A percentile compares a stretch with the other conserved stretches of the same genome.
These are phyloP conservation scores for Hydrolagus colliei DNA, from an alignment of 2,797 vertebrate species.

Conservation along the genomic window DNA sequence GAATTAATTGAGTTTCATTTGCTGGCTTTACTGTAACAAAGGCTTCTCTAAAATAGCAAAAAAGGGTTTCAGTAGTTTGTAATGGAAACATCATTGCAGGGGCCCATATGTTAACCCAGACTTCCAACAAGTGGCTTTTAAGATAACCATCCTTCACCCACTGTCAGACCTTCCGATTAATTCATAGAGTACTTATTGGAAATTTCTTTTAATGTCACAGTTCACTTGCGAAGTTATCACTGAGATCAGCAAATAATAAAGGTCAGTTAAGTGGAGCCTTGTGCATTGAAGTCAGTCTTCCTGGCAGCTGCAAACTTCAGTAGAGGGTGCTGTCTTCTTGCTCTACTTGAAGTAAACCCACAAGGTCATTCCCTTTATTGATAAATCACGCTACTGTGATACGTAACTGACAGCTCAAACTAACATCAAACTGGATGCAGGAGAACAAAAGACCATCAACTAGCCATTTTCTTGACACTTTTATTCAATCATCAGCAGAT, in stretches of 20 bases:
- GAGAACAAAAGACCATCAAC: conserved; percentile 99
- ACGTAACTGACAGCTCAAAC: conserved; percentile 99
- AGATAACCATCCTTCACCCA: not conserved
- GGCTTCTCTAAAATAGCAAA: conserved; percentile 53
- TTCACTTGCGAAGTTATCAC: conserved; percentile 74
- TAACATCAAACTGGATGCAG: conserved; percentile 99
- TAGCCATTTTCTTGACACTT: conserved; percentile 99
- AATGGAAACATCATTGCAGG: not conserved
- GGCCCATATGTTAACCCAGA: not conserved
- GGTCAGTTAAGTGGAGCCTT: conserved; percentile 49
- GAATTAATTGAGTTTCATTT: conserved; percentile 67
- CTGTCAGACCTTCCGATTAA: conserved; percentile 14
- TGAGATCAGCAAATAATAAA: conserved; percentile 76
- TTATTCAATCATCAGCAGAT: conserved; percentile 99
- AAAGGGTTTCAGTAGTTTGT: conserved; percentile 12
- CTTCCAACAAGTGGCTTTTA: conserved; percentile 7
- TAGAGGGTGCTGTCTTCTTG: conserved; percentile 68
- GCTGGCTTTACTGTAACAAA: conserved; percentile 58
- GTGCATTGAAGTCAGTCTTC: conserved; percentile 35
- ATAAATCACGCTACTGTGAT: conserved; percentile 99
- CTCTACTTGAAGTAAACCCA: conserved; percentile 52
- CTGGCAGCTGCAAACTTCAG: conserved; percentile 41
- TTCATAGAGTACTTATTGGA: conserved; percentile 2
- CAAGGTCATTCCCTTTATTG: conserved; percentile 99
- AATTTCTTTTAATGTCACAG: conserved; percentile 67